phyloP scores from a whole-genome alignment of 2,797 vertebrate genomes.

The Erpetoichthys calabaricus region DNA sequence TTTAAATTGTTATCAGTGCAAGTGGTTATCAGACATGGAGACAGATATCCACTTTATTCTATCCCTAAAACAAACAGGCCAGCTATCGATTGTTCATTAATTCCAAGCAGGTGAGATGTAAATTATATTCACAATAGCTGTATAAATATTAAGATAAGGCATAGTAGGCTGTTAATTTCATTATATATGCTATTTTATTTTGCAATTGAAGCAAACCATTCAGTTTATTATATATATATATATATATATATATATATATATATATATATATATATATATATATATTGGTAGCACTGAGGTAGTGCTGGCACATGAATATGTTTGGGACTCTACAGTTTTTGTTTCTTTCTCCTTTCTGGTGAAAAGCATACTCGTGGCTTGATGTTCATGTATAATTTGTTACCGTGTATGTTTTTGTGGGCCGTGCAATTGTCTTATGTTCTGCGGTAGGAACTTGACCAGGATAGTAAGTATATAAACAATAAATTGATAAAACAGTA shows the following conservation, averaged over 20 bases:
- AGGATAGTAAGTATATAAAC: too few species aligned
- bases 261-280: not conserved
- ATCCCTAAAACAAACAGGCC: conserved; percentile 89
- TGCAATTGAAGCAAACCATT: not conserved
- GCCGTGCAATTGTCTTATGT: too few species aligned
- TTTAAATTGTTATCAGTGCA: conserved; percentile 84
- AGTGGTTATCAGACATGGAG: conserved; percentile 90
- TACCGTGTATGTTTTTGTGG: too few species aligned
- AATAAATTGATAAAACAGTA: too few species aligned
- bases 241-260: not conserved
- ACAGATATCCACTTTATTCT: conserved; percentile 83
- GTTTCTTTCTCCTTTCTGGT: too few species aligned
- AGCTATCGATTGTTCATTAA: conserved; percentile 75
- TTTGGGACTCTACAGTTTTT: too few species aligned
- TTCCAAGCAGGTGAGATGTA: conserved; percentile 56
- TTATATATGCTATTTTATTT: not conserved
- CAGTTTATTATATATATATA: not conserved
- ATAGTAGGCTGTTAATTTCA: not conserved
- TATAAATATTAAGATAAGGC: not conserved
- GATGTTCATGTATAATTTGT: too few species aligned
- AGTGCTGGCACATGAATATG: too few species aligned
- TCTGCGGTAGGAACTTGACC: too few species aligned
- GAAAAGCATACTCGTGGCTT: too few species aligned
- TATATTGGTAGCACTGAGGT: too few species aligned
- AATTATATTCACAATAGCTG: conserved; percentile 9